These are phyloP conservation scores for Pollachius pollachius DNA, from an alignment of 2,113 vertebrate species.

Conservation along the genomic window DNA sequence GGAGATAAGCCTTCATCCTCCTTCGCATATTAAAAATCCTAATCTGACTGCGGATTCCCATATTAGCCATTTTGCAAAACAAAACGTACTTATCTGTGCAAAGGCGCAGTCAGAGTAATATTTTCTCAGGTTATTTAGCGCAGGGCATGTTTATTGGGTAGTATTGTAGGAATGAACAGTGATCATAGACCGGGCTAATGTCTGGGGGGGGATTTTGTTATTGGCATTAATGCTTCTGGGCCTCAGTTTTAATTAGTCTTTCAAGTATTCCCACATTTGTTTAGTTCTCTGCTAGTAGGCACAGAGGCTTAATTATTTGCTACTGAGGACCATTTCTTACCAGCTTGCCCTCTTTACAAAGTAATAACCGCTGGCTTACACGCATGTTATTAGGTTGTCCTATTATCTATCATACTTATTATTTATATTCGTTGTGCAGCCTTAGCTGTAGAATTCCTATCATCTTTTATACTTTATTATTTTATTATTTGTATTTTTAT, in stretches of 20 bases:
- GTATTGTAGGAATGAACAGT: constrained; percentile 31
- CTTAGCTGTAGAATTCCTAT: too few relatives aligned
- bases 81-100: background rate
- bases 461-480: too few relatives aligned
- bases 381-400: background rate
- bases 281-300: constrained; percentile 45
- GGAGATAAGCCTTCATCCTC: constrained; percentile 24
- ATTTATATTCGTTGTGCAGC: too few relatives aligned
- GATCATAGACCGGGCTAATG: constrained; percentile 42
- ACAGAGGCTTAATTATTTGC: constrained; percentile 53
- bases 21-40: constrained; percentile 15
- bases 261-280: constrained; percentile 58
- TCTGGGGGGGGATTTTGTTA: constrained; percentile 43
- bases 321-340: constrained; percentile 49
- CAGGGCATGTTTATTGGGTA: too few relatives aligned
- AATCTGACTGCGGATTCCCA: background rate
- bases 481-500: too few relatives aligned
- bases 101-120: too few relatives aligned
- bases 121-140: too few relatives aligned
- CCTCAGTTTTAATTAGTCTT: constrained; percentile 57
- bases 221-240: constrained; percentile 48
- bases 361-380: constrained; percentile 47
- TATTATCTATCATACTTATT: too few relatives aligned
- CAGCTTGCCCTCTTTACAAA: constrained; percentile 32
- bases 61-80: background rate